A percentile compares a stretch with the other conserved stretches of the same genome.
phyloP scores from a whole-genome alignment of 2,113 vertebrate species.

The Bufo bufo region DNA sequence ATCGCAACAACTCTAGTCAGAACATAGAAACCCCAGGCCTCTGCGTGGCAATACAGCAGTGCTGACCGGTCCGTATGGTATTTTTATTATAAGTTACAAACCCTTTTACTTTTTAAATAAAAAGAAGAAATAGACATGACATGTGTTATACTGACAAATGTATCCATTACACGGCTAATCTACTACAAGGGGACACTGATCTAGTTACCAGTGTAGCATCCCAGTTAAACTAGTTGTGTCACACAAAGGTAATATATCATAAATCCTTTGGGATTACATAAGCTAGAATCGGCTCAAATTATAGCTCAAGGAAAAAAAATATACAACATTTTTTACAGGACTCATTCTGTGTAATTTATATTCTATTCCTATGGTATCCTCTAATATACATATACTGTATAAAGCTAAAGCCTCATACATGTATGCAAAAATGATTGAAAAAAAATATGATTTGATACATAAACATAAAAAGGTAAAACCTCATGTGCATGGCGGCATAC shows the following conservation, averaged over 20 bases:
- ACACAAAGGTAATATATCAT: slow-evolving; percentile 40
- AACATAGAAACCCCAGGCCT: neutral
- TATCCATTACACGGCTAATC: neutral
- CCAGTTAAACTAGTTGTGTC: slow-evolving; percentile 47
- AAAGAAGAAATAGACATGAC: neutral
- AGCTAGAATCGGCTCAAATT: slow-evolving; percentile 28
- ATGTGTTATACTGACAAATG: slow-evolving; percentile 15
- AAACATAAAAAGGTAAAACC: no score
- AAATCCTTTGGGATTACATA: slow-evolving; percentile 24
- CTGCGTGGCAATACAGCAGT: no score
- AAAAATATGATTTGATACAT: no score
- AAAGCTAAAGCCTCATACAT: no score
- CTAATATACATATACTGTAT: neutral
- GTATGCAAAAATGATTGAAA: no score
- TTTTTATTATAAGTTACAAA: no score
- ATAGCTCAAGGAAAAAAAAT: slow-evolving; percentile 18
- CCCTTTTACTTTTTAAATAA: neutral
- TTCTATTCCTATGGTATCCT: neutral
- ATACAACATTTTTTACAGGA: neutral
- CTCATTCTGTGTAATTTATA: neutral
- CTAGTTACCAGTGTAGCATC: slow-evolving; percentile 36
- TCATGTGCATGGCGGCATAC: no score
- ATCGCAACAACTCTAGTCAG: no score
- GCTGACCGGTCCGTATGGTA: no score
- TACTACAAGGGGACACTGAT: slow-evolving; percentile 19